Conservation (phyloP, 2,113 vertebrate species). For the Tympanuchus pallidicinctus region DNA sequence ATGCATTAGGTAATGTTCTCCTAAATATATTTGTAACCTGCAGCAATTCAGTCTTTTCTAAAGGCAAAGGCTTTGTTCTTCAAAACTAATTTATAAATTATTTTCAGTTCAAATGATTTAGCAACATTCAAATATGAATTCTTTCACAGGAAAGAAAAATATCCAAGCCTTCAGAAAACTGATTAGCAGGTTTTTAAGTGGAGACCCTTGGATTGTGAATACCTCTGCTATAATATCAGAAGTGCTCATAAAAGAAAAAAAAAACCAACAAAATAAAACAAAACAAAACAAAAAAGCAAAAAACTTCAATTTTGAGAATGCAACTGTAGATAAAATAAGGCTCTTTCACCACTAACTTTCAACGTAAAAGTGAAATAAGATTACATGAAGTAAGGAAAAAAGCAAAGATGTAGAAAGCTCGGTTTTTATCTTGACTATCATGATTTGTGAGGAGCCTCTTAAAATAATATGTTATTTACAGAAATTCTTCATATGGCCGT, state of each 20-base stretch:
- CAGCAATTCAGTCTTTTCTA: background rate
- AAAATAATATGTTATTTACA: background rate
- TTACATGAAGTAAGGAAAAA: background rate
- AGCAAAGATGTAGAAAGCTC: background rate
- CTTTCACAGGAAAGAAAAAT: background rate
- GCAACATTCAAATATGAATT: background rate
- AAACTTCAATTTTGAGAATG: background rate
- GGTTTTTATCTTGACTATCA: background rate
- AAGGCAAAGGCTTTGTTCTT: background rate
- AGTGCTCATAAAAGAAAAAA: background rate
- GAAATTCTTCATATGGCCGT: background rate
- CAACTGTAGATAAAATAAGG: background rate
- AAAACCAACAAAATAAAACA: background rate
- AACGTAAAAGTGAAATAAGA: background rate
- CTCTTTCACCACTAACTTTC: background rate
- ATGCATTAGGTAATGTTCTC: background rate
- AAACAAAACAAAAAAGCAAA: background rate
- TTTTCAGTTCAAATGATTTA: constrained; percentile 14
- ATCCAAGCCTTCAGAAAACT: background rate
- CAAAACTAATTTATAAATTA: constrained; percentile 7
- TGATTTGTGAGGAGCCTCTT: background rate
- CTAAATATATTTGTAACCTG: background rate
- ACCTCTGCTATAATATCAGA: background rate
- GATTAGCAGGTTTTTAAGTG: background rate
- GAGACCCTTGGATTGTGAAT: background rate